phyloP scores from a whole-genome alignment of 2,113 vertebrate species.

The Mionectes macconnelli region DNA sequence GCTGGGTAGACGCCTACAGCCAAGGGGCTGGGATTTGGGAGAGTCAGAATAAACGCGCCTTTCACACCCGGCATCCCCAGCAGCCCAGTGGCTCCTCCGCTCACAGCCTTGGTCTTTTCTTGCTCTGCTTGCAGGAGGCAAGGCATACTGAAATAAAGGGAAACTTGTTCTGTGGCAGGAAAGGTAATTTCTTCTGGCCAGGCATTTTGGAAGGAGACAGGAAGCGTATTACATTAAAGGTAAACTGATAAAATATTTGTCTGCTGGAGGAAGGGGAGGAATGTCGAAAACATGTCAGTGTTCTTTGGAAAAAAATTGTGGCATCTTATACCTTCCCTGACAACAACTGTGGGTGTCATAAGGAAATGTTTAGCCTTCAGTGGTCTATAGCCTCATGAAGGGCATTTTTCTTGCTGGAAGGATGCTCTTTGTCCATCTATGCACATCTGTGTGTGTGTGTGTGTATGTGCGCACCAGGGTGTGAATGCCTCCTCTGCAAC shows the following conservation, averaged over 20 bases:
- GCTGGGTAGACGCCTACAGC: not conserved
- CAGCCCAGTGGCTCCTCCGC: not conserved
- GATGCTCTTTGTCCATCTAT: not conserved
- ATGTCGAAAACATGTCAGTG: not conserved
- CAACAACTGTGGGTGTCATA: not conserved
- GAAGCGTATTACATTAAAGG: constrained; percentile 54
- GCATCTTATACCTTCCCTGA: not conserved
- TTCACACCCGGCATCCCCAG: constrained; percentile 9
- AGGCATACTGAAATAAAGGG: constrained; percentile 36
- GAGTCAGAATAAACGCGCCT: constrained; percentile 31
- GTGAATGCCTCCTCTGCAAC: rapidly evolving
- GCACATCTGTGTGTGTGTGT: rapidly evolving
- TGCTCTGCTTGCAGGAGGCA: constrained; percentile 10
- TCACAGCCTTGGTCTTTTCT: not conserved
- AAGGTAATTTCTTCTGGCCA: constrained; percentile 43
- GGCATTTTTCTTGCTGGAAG: not conserved
- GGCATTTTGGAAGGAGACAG: constrained; percentile 39
- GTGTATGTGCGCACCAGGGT: rapidly evolving
- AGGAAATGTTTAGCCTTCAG: not conserved
- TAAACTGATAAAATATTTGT: constrained; percentile 60
- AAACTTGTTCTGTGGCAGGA: constrained; percentile 36
- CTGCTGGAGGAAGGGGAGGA: constrained; percentile 24
- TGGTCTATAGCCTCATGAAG: not conserved
- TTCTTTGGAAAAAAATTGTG: not conserved
- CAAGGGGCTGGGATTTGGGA: not conserved